Evolutionary conservation across 1,140 invertebrate species (phyloP).

Genomic region (Nephotettix cincticeps): DNA sequence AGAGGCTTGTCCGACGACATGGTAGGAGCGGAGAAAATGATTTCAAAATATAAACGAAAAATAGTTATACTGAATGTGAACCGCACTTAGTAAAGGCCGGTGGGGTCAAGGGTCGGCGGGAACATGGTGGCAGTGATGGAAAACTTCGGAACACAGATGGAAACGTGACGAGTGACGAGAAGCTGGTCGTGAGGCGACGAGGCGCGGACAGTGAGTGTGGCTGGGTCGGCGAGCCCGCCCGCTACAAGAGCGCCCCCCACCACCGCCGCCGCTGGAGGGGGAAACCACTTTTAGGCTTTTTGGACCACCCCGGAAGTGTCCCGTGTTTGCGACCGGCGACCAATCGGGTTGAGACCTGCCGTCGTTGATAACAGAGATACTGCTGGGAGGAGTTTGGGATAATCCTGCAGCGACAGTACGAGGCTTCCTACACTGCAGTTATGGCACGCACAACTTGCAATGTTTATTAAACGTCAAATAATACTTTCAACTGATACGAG

Average conservation of each 20-base stretch:
- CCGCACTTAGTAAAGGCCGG: conserved; percentile 7
- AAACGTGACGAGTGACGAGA: too few relatives aligned
- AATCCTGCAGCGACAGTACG: too few relatives aligned
- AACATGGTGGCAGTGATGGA: neutral
- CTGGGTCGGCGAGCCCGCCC: neutral
- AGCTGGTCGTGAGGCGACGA: neutral
- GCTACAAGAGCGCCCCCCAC: neutral
- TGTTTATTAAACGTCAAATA: too few relatives aligned
- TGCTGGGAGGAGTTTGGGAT: too few relatives aligned
- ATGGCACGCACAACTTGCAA: too few relatives aligned
- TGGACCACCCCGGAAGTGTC: conserved; percentile 11
- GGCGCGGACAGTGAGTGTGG: neutral
- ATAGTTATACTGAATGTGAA: too few relatives aligned
- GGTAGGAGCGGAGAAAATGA: neutral
- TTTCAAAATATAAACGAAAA: neutral
- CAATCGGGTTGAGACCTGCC: too few relatives aligned
- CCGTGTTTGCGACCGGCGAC: neutral
- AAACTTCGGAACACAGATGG: neutral
- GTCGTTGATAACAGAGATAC: too few relatives aligned
- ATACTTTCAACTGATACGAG: too few relatives aligned
- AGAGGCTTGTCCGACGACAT: neutral
- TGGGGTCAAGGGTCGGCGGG: conserved; percentile 8
- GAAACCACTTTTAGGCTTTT: conserved; percentile 6
- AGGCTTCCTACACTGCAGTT: too few relatives aligned
- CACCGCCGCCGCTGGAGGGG: neutral